These are phyloP conservation scores for Triplophysa dalaica DNA, from an alignment of 2,113 vertebrate genomes.

Conservation along the genomic window DNA sequence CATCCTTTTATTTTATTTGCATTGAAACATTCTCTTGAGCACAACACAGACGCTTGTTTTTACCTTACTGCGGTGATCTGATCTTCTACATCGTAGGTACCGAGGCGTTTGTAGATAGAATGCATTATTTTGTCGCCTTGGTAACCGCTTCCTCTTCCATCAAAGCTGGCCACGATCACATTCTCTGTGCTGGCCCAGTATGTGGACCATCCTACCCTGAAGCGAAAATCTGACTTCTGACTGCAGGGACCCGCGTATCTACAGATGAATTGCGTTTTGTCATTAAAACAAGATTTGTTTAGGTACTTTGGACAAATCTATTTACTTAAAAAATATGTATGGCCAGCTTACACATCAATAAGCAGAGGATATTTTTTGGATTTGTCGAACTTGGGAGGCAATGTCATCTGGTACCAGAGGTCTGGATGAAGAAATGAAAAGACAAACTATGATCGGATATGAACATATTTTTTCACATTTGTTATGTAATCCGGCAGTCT, in stretches of 20 bases:
- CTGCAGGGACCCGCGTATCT: conserved; percentile 96
- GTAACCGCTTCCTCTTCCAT: conserved; percentile 96
- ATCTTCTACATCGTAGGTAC: conserved; percentile 94
- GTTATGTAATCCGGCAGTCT: background rate
- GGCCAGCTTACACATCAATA: conserved; percentile 86
- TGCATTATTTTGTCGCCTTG: conserved; percentile 93
- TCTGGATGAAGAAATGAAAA: conserved; percentile 69
- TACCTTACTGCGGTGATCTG: conserved; percentile 90
- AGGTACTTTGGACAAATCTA: too few species aligned
- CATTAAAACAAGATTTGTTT: background rate
- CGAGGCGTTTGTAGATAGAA: conserved; percentile 86
- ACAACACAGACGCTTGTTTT: conserved; percentile 26
- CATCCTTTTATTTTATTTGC: too few species aligned
- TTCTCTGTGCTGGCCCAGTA: conserved; percentile 93
- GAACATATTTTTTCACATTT: background rate
- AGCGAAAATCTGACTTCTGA: conserved; percentile 82
- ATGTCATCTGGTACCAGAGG: conserved; percentile 90
- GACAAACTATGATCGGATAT: background rate
- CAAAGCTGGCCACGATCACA: conserved; percentile 93
- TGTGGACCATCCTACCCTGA: conserved; percentile 84
- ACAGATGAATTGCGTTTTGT: background rate
- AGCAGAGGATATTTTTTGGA: conserved; percentile 93
- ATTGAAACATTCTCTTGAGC: too few species aligned
- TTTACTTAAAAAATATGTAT: background rate
- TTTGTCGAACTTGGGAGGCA: conserved; percentile 88